Percentiles rank a stretch among this genome's conserved stretches.
Evolutionary conservation across 2,113 vertebrate genomes (phyloP).

Genomic region (Hiodon tergisus): DNA sequence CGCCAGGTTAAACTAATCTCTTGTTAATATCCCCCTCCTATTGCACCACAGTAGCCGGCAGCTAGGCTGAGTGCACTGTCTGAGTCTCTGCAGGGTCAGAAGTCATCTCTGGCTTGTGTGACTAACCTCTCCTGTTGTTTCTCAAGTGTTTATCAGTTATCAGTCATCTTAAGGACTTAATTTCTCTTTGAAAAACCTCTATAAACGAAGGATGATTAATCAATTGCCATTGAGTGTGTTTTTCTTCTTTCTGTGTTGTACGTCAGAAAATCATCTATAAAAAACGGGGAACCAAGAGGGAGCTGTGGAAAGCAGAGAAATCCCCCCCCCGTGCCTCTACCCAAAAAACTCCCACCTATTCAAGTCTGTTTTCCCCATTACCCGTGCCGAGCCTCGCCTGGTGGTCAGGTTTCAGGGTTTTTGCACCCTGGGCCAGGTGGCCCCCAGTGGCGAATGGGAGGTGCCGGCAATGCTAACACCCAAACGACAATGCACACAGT

Average conservation of each 20-base stretch:
- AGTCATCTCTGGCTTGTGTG: background rate
- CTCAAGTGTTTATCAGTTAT: background rate
- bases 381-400: slow-evolving; percentile 33
- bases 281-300: background rate
- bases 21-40: slow-evolving; percentile 11
- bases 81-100: background rate
- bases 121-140: background rate
- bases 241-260: too few species aligned
- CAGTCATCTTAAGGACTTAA: too few species aligned
- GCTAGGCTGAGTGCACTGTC: slow-evolving; percentile 8
- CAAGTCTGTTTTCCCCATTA: slow-evolving; percentile 55
- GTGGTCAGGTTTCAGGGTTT: slow-evolving; percentile 5
- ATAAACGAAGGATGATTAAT: too few species aligned
- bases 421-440: background rate
- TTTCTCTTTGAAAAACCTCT: too few species aligned
- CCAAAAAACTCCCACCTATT: background rate
- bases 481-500: too few species aligned
- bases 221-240: too few species aligned
- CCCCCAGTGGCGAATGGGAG: background rate
- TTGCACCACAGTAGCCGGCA: background rate
- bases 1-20: slow-evolving; percentile 19
- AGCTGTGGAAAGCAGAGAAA: background rate
- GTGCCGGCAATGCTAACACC: too few species aligned
- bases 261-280: background rate
- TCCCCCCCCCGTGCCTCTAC: background rate